A percentile compares a stretch with the other conserved stretches of the same genome.
Conservation (phyloP, 2,113 vertebrate species). For the Dermatemys mawii region DNA sequence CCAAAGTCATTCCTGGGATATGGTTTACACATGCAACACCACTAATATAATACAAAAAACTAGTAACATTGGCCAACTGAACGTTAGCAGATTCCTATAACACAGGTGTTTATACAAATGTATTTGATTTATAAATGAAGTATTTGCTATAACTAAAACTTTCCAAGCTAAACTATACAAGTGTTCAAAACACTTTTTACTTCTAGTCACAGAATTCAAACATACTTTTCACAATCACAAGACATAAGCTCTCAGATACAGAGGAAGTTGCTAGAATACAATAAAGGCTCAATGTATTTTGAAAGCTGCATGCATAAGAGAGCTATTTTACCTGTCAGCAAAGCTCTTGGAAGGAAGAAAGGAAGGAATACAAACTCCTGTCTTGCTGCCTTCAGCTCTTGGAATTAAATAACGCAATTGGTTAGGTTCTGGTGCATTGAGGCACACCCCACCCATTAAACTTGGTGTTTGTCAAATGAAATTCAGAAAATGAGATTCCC, state of each 20-base stretch:
- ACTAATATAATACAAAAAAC: not conserved
- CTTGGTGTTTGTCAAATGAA: fast-evolving
- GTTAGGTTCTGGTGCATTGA: not conserved
- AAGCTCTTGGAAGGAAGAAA: fast-evolving
- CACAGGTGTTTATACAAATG: not conserved
- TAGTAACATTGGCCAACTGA: fast-evolving
- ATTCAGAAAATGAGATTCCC: not conserved
- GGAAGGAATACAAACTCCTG: not conserved
- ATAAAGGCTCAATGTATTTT: fast-evolving
- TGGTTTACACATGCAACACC: not conserved
- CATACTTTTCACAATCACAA: not conserved
- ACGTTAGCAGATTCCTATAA: not conserved
- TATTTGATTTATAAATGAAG: not conserved
- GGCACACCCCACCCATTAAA: not conserved
- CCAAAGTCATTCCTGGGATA: not conserved
- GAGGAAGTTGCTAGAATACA: not conserved
- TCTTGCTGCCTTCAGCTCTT: not conserved
- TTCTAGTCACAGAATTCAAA: not conserved
- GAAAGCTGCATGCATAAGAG: not conserved
- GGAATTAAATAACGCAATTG: fast-evolving
- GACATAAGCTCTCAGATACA: not conserved
- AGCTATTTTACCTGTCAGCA: not conserved
- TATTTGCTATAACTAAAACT: not conserved
- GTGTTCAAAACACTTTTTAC: not conserved
- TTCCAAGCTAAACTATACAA: not conserved